Conservation (phyloP, 2,797 vertebrate species). For the Chaetophractus vellerosus region DNA sequence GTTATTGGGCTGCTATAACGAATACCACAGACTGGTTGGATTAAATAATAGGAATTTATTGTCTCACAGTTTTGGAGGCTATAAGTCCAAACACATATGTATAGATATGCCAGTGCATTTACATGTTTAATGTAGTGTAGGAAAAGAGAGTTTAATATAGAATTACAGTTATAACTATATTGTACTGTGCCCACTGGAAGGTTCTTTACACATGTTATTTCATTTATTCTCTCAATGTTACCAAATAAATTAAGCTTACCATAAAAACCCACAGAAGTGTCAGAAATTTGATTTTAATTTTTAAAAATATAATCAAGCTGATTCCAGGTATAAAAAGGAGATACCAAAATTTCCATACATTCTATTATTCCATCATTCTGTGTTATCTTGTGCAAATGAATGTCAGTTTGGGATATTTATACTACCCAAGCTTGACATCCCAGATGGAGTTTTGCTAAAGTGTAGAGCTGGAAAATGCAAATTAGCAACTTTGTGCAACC, state of each 20-base stretch:
- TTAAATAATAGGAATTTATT: no score
- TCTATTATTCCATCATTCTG: background rate
- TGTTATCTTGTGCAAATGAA: background rate
- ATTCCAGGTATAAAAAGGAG: background rate
- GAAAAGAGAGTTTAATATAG: background rate
- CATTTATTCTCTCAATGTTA: background rate
- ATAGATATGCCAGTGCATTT: background rate
- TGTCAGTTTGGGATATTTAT: background rate
- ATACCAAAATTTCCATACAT: background rate
- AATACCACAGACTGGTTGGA: no score
- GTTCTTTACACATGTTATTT: background rate
- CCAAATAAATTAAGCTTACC: background rate
- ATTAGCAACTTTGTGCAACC: background rate
- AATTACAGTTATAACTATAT: background rate
- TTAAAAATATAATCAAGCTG: background rate
- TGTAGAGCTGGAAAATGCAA: background rate
- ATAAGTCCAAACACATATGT: background rate
- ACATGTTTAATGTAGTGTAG: background rate
- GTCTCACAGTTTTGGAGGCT: no score
- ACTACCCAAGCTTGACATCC: background rate
- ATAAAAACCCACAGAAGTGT: background rate
- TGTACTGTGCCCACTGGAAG: background rate
- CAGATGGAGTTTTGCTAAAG: background rate
- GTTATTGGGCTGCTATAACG: no score
- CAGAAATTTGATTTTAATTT: background rate